A percentile compares a stretch with the other conserved stretches of the same genome.
These are phyloP conservation scores for Hirtodrosophila confusa DNA, from an alignment of 2,888 invertebrate species.

Conservation along the genomic window DNA sequence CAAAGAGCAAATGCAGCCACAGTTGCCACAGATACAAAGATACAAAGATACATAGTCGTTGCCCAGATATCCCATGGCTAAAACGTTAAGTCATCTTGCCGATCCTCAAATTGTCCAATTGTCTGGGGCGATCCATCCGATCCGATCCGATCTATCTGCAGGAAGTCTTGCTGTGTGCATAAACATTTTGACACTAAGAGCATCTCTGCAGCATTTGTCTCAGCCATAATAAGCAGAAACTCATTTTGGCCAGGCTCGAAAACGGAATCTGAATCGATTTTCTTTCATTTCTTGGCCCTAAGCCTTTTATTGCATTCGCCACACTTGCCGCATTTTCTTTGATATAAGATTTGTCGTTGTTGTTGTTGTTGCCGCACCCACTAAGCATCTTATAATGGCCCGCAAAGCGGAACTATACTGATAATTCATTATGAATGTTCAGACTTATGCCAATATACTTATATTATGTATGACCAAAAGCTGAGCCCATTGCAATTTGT, in stretches of 20 bases:
- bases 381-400: constrained; percentile 58
- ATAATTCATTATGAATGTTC: constrained; percentile 35
- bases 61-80: constrained; percentile 56
- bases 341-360: constrained; percentile 13
- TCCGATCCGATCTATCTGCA: constrained; percentile 51
- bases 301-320: constrained; percentile 68
- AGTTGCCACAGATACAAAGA: constrained; percentile 24
- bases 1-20: constrained; percentile 62
- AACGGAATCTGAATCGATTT: constrained; percentile 15
- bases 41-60: constrained; percentile 12
- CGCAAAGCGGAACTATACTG: constrained; percentile 35
- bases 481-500: constrained; percentile 39
- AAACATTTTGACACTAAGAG: constrained; percentile 78
- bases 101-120: constrained; percentile 43
- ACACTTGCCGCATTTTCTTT: constrained; percentile 64
- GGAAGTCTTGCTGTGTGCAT: constrained; percentile 74
- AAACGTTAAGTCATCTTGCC: constrained; percentile 73
- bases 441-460: constrained; percentile 30
- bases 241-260: constrained; percentile 2
- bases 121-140: too few species aligned
- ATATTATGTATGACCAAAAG: not conserved
- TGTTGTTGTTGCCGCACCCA: constrained; percentile 40
- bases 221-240: constrained; percentile 7
- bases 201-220: constrained; percentile 3
- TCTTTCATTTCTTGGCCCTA: constrained; percentile 51